phyloP scores from a whole-genome alignment of 1,140 invertebrate genomes.

The Acromyrmex heyeri region DNA sequence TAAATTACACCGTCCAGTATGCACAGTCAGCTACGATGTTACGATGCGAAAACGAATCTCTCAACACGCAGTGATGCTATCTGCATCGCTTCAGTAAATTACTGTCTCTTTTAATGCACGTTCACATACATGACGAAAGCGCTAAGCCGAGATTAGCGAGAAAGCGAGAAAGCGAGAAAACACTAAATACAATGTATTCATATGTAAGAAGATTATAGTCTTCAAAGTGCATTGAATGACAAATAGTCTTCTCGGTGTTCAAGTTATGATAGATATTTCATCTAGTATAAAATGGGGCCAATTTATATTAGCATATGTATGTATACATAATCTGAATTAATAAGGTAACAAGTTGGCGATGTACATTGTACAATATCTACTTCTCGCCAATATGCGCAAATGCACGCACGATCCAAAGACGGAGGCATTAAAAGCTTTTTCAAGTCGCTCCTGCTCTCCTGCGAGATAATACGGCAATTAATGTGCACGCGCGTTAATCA shows the following conservation, averaged over 20 bases:
- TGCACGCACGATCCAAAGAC: not conserved
- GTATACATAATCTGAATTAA: not conserved
- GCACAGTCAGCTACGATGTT: constrained; percentile 5
- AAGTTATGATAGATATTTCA: not conserved
- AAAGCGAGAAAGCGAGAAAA: not conserved
- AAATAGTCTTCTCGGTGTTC: not conserved
- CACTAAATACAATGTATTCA: not conserved
- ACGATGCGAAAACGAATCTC: constrained; percentile 35
- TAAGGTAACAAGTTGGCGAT: not conserved
- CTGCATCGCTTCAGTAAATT: constrained; percentile 29
- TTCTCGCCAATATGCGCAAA: not conserved
- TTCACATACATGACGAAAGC: not conserved
- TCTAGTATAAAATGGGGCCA: not conserved
- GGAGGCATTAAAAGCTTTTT: constrained; percentile 48
- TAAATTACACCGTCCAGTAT: constrained; percentile 40
- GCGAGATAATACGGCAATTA: constrained; percentile 55
- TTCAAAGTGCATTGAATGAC: not conserved
- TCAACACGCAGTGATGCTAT: constrained; percentile 14
- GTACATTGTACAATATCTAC: not conserved
- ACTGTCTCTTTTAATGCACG: constrained; percentile 29
- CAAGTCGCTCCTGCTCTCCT: not conserved
- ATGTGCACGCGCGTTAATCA: constrained; percentile 56
- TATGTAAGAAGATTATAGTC: constrained; percentile 7
- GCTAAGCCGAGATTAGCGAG: constrained; percentile 16
- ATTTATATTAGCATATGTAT: constrained; percentile 16